Conservation (phyloP, 2,888 invertebrate genomes). For the Patella pellucida region DNA sequence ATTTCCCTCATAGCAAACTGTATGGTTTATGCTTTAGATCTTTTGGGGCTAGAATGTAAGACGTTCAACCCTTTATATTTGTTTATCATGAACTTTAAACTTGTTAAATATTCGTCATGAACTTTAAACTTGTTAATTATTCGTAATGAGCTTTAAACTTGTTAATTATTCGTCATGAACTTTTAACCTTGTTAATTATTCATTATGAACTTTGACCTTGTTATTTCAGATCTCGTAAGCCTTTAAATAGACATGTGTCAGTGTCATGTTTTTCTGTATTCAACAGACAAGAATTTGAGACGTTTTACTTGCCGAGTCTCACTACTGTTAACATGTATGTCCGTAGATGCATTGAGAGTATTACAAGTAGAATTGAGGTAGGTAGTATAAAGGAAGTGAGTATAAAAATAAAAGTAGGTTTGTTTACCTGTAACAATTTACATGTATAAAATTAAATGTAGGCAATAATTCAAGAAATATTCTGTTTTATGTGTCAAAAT, state of each 20-base stretch:
- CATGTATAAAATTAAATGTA: neutral
- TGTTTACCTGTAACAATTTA: neutral
- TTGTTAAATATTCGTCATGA: no score
- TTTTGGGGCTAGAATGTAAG: no score
- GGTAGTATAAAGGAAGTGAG: constrained; percentile 26
- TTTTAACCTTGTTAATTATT: no score
- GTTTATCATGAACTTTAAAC: no score
- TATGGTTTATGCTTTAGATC: no score
- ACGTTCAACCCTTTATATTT: no score
- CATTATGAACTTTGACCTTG: neutral
- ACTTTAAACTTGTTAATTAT: no score
- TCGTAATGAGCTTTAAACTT: no score
- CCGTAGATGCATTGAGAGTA: constrained; percentile 21
- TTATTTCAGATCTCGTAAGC: constrained; percentile 28
- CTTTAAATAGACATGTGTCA: constrained; percentile 36
- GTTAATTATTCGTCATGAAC: no score
- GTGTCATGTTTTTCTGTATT: constrained; percentile 30
- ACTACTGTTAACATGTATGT: constrained; percentile 34
- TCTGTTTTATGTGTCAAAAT: neutral
- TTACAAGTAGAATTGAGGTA: constrained; percentile 11
- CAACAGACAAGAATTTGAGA: constrained; percentile 27
- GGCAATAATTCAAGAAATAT: no score
- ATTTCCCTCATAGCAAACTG: no score
- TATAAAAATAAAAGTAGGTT: neutral
- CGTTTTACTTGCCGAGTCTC: constrained; percentile 34